Conservation (phyloP, 2,113 vertebrate species). For the Herpetotheres cachinnans region DNA sequence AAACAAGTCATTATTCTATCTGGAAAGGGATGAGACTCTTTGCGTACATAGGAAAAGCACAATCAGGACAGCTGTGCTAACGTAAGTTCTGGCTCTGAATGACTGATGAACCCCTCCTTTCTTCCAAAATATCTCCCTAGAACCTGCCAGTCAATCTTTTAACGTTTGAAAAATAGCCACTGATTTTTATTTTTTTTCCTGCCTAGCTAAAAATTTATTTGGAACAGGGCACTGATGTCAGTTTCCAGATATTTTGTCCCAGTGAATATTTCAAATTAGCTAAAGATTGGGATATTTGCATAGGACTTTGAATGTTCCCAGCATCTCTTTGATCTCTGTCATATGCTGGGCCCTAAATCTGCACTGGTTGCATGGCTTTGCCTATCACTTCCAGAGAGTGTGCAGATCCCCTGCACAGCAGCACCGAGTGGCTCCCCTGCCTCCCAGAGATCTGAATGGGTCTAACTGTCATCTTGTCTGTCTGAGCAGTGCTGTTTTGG, state of each 20-base stretch:
- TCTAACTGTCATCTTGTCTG: neutral
- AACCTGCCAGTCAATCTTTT: neutral
- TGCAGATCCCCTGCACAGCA: neutral
- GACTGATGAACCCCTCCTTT: neutral
- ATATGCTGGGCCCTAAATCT: neutral
- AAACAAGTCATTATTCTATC: neutral
- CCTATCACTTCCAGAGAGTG: neutral
- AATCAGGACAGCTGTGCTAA: neutral
- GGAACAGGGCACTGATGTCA: neutral
- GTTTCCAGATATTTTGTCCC: neutral
- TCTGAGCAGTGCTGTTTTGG: neutral
- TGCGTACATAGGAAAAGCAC: neutral
- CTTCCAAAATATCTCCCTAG: neutral
- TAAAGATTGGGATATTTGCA: neutral
- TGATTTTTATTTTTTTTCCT: no score
- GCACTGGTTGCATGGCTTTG: neutral
- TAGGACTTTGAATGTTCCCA: neutral
- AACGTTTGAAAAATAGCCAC: neutral
- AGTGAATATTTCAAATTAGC: neutral
- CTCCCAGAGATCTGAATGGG: neutral
- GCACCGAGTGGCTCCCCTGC: rapidly evolving
- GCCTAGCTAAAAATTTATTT: neutral
- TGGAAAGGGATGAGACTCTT: neutral
- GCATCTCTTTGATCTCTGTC: neutral
- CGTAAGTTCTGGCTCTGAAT: neutral